phyloP scores from a whole-genome alignment of 2,113 vertebrate genomes.

The Mystacornis crossleyi region DNA sequence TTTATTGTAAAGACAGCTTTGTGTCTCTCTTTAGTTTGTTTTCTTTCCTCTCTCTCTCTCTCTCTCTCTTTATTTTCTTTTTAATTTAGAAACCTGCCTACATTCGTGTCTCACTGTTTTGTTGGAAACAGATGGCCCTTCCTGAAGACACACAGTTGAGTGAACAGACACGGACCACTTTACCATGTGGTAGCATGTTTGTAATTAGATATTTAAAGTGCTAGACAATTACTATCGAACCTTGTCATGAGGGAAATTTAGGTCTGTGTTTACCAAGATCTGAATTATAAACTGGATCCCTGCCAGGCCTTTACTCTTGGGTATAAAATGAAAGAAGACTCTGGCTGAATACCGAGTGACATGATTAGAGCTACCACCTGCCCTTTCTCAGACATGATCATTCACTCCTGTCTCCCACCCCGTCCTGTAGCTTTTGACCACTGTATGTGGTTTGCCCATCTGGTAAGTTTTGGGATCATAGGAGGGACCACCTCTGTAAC shows the following conservation, averaged over 20 bases:
- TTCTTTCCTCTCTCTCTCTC: neutral
- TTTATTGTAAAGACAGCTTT: neutral
- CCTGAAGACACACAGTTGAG: slow-evolving; percentile 51
- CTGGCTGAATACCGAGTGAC: neutral
- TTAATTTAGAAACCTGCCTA: slow-evolving; percentile 43
- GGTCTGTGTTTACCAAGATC: slow-evolving; percentile 17
- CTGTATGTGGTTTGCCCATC: neutral
- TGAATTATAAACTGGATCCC: slow-evolving; percentile 12
- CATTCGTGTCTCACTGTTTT: slow-evolving; percentile 15
- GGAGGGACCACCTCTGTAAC: neutral
- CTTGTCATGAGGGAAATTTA: slow-evolving; percentile 14
- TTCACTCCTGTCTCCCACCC: neutral
- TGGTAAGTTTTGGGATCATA: neutral
- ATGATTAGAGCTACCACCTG: slow-evolving; percentile 16
- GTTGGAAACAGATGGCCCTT: slow-evolving; percentile 64
- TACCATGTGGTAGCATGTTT: slow-evolving; percentile 56
- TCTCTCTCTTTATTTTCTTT: neutral
- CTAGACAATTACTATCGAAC: slow-evolving; percentile 46
- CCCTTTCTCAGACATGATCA: neutral
- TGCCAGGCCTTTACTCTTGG: slow-evolving; percentile 36
- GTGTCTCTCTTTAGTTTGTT: neutral
- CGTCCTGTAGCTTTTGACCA: neutral
- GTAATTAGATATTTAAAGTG: slow-evolving; percentile 65
- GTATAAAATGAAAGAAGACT: neutral
- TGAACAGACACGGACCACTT: slow-evolving; percentile 46